These are phyloP conservation scores for Eulemur coronatus DNA, from an alignment of 2,797 vertebrate species.

Conservation along the genomic window DNA sequence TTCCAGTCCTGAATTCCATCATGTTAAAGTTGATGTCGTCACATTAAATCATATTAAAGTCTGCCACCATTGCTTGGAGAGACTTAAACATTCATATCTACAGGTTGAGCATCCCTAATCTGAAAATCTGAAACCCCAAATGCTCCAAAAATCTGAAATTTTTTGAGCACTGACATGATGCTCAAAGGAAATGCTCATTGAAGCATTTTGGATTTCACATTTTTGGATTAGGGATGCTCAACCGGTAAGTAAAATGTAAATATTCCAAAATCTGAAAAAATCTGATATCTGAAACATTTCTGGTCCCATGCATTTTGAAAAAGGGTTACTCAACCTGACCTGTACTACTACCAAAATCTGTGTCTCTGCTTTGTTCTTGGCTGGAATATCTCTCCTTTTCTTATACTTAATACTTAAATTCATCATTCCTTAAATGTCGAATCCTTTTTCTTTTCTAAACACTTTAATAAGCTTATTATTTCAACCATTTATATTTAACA, in stretches of 20 bases:
- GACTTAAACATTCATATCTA: neutral
- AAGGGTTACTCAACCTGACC: neutral
- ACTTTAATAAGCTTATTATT: slow-evolving; percentile 77
- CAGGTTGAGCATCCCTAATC: neutral
- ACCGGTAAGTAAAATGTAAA: neutral
- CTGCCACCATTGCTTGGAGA: neutral
- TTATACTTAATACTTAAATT: slow-evolving; percentile 52
- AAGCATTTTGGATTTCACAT: neutral
- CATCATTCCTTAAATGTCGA: slow-evolving; percentile 50
- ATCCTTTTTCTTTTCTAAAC: slow-evolving; percentile 68
- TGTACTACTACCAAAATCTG: neutral
- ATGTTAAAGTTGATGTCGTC: neutral
- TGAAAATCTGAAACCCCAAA: neutral
- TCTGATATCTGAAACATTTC: neutral
- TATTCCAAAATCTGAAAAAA: neutral
- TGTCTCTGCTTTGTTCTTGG: slow-evolving; percentile 26
- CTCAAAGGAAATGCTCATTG: neutral
- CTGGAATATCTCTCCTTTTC: neutral
- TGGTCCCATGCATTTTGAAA: neutral
- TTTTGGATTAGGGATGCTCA: neutral
- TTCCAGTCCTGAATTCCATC: neutral
- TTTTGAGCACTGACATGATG: neutral
- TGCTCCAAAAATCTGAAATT: neutral
- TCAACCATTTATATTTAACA: slow-evolving; percentile 82
- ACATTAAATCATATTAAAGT: neutral